A percentile compares a stretch with the other conserved stretches of the same genome.
Conservation (phyloP, 2,888 invertebrate genomes). For the Thecophora atra region DNA sequence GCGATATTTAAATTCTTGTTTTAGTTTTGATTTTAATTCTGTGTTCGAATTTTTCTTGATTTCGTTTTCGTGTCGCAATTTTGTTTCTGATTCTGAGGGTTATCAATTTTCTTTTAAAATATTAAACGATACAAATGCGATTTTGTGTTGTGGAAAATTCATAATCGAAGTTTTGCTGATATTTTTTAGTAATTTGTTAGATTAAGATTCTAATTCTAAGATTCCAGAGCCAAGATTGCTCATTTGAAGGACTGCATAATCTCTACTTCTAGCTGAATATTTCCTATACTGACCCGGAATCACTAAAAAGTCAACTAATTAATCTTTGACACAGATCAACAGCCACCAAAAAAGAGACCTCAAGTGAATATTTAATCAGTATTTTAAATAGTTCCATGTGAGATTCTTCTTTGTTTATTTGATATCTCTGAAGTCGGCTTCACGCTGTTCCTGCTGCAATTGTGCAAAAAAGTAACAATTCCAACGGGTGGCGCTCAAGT, state of each 20-base stretch:
- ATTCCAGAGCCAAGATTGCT: no score
- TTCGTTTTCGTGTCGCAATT: constrained; percentile 11
- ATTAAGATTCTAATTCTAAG: background rate
- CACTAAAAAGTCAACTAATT: no score
- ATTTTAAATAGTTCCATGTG: no score
- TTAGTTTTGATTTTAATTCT: background rate
- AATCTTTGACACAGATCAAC: background rate
- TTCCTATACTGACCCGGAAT: no score
- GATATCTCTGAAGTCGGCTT: background rate
- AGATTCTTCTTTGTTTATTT: background rate
- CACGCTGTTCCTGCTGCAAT: background rate
- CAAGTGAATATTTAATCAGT: no score
- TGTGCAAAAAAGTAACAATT: constrained; percentile 4
- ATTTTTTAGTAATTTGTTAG: constrained; percentile 4
- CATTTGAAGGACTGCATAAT: no score
- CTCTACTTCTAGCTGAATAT: no score
- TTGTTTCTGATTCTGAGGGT: constrained; percentile 8
- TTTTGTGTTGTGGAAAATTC: background rate
- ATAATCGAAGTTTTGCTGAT: background rate
- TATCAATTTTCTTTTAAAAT: constrained; percentile 24
- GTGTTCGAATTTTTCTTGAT: background rate
- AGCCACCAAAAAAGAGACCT: no score
- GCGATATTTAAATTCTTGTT: constrained; percentile 14
- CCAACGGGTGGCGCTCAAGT: background rate
- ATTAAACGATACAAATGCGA: background rate